Evolutionary conservation across 2,888 invertebrate species (phyloP).

Genomic region (Alcis repandata): DNA sequence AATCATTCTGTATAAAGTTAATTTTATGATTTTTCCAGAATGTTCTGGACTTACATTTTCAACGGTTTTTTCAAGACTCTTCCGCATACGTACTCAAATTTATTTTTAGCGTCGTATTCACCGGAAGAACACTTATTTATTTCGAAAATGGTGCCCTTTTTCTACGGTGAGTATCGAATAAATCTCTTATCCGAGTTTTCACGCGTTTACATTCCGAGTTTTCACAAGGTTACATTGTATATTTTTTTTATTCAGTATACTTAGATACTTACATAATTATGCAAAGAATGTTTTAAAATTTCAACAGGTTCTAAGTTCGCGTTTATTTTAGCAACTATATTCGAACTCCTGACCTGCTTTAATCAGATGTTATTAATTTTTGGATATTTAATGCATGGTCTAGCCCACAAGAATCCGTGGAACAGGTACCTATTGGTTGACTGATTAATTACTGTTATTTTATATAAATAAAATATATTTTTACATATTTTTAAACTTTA

Average conservation of each 20-base stretch:
- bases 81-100: slow-evolving; percentile 59
- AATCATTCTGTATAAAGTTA: no score
- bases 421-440: slow-evolving; percentile 54
- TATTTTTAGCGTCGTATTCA: slow-evolving; percentile 63
- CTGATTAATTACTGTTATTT: not conserved
- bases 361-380: slow-evolving; percentile 47
- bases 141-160: slow-evolving; percentile 64
- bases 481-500: not conserved
- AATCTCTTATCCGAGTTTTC: not conserved
- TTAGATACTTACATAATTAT: not conserved
- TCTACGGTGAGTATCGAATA: slow-evolving; percentile 52
- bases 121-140: slow-evolving; percentile 65
- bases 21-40: slow-evolving; percentile 40
- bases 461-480: not conserved
- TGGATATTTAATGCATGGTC: slow-evolving; percentile 52
- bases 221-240: no score
- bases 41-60: slow-evolving; percentile 55
- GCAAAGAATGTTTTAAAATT: not conserved
- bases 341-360: slow-evolving; percentile 48
- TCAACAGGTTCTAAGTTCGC: slow-evolving; percentile 56
- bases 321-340: slow-evolving; percentile 47
- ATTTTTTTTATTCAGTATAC: no score
- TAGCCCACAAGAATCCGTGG: slow-evolving; percentile 61
- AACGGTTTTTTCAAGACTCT: slow-evolving; percentile 58
- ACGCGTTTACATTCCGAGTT: no score